Percentiles rank a stretch among this genome's conserved stretches.
These are phyloP conservation scores for Polypedilum pembai DNA, from an alignment of 1,140 invertebrate species.

Conservation along the genomic window DNA sequence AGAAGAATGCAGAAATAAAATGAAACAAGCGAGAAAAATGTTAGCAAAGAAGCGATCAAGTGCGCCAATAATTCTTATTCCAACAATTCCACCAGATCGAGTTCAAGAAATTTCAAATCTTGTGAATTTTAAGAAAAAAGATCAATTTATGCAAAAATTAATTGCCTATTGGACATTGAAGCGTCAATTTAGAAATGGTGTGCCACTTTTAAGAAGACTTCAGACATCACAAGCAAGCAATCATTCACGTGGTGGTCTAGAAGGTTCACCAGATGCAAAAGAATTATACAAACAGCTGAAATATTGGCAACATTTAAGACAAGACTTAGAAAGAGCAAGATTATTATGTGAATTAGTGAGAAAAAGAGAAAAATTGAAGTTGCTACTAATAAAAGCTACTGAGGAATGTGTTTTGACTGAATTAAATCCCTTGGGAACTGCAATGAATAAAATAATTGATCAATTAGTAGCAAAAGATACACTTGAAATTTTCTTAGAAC, in stretches of 20 bases:
- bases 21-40: slow-evolving; percentile 67
- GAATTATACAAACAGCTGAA: slow-evolving; percentile 82
- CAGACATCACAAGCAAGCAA: slow-evolving; percentile 59
- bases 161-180: slow-evolving; percentile 94
- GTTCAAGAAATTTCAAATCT: slow-evolving; percentile 75
- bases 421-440: slow-evolving; percentile 71
- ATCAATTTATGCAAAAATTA: slow-evolving; percentile 78
- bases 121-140: slow-evolving; percentile 63
- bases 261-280: slow-evolving; percentile 52
- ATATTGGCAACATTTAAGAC: slow-evolving; percentile 89
- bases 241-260: slow-evolving; percentile 34
- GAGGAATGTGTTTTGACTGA: slow-evolving; percentile 73
- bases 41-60: slow-evolving; percentile 76
- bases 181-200: slow-evolving; percentile 90
- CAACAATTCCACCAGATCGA: slow-evolving; percentile 84
- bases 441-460: slow-evolving; percentile 66
- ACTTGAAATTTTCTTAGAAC: slow-evolving; percentile 84
- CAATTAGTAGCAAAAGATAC: slow-evolving; percentile 71
- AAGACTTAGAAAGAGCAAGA: slow-evolving; percentile 88
- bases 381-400: slow-evolving; percentile 73
- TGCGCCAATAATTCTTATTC: slow-evolving; percentile 85
- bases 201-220: slow-evolving; percentile 80
- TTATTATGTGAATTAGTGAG: slow-evolving; percentile 89
- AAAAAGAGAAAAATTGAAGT: slow-evolving; percentile 91
- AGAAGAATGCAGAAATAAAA: slow-evolving; percentile 49